These are phyloP conservation scores for Drosophila prostipennis DNA, from an alignment of 2,888 invertebrate species.

Conservation along the genomic window DNA sequence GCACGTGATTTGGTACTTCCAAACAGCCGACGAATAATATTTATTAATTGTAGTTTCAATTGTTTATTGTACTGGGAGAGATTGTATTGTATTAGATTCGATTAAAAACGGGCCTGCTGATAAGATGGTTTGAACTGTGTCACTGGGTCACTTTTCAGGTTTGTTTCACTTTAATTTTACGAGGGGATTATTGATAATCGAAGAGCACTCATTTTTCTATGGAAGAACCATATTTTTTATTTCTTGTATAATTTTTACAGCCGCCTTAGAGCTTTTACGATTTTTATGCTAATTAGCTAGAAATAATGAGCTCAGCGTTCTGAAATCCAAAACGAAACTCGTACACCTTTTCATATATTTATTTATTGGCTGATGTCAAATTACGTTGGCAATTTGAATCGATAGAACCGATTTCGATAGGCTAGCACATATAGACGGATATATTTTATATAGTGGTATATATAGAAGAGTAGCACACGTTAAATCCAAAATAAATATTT, in stretches of 20 bases:
- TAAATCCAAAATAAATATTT: conserved; percentile 51
- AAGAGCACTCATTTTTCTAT: conserved; percentile 10
- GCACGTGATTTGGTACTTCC: conserved; percentile 57
- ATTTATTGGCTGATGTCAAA: conserved; percentile 24
- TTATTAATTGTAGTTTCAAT: conserved; percentile 30
- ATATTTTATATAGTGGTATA: conserved; percentile 36
- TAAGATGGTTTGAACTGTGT: conserved; percentile 57
- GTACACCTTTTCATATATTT: conserved; percentile 19
- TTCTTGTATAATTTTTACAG: conserved; percentile 6
- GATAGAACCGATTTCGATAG: conserved; percentile 20
- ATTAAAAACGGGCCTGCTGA: conserved; percentile 48
- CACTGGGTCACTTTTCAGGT: conserved; percentile 51
- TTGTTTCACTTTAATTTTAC: conserved; percentile 41
- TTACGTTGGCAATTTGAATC: conserved; percentile 31
- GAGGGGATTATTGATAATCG: conserved; percentile 4
- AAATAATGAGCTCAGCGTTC: conserved; percentile 78
- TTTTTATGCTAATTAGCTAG: conserved; percentile 67
- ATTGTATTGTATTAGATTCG: conserved; percentile 18
- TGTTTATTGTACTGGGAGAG: conserved; percentile 12
- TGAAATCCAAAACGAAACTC: conserved; percentile 18
- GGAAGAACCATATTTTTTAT: conserved; percentile 9
- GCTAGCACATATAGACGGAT: conserved; percentile 5
- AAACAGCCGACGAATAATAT: conserved; percentile 36
- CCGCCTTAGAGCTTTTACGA: conserved; percentile 43
- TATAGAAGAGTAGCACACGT: conserved; percentile 37